phyloP scores from a whole-genome alignment of 1,140 invertebrate species.

The Drosophila lini region DNA sequence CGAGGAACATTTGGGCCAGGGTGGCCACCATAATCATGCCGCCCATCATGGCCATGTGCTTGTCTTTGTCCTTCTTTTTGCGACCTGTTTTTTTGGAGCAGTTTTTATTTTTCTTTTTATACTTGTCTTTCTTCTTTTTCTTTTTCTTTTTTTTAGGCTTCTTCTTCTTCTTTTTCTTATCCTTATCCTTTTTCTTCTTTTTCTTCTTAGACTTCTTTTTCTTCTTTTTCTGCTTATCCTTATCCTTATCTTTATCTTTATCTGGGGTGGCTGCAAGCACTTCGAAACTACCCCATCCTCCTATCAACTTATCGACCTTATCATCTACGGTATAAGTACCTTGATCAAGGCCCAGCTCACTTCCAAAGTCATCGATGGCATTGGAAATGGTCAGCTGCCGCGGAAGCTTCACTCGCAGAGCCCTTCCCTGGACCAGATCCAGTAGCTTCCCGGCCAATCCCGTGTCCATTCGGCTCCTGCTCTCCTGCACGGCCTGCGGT shows the following conservation, averaged over 20 bases:
- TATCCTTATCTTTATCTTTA: constrained; percentile 43
- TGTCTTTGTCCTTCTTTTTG: constrained; percentile 84
- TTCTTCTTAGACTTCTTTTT: constrained; percentile 27
- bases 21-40: constrained; percentile 88
- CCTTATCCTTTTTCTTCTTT: constrained; percentile 9
- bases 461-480: neutral
- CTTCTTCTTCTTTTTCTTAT: constrained; percentile 45
- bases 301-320: constrained; percentile 73
- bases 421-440: constrained; percentile 60
- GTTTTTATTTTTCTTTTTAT: constrained; percentile 69
- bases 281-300: constrained; percentile 64
- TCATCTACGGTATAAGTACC: constrained; percentile 81
- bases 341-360: constrained; percentile 63
- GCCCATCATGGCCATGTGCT: constrained; percentile 87
- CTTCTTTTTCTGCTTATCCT: constrained; percentile 33
- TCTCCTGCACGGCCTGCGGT: constrained; percentile 61
- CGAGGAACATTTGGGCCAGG: constrained; percentile 88
- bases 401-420: constrained; percentile 62
- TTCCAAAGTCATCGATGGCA: constrained; percentile 71
- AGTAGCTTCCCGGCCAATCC: constrained; percentile 53
- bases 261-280: constrained; percentile 43
- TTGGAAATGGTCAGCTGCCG: constrained; percentile 63
- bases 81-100: constrained; percentile 81
- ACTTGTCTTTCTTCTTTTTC: constrained; percentile 56
- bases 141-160: constrained; percentile 57